Percentiles rank a stretch among this genome's conserved stretches.
phyloP scores from a whole-genome alignment of 2,797 vertebrate genomes.

The Choloepus didactylus region DNA sequence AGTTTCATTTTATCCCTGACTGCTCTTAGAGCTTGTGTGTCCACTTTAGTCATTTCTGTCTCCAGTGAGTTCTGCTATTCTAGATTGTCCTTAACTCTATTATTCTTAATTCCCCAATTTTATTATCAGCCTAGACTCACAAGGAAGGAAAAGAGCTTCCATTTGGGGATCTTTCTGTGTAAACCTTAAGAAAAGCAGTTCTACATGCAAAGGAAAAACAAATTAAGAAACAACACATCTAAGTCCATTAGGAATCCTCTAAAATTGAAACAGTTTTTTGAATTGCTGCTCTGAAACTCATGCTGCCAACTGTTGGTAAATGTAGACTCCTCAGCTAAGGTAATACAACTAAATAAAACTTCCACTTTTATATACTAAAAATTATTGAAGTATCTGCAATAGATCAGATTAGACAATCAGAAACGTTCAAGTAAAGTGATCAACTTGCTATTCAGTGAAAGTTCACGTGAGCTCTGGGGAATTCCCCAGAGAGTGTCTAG shows the following conservation, averaged over 20 bases:
- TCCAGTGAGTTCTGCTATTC: constrained; percentile 40
- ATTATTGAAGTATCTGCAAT: background rate
- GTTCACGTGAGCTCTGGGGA: background rate
- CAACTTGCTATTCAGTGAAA: background rate
- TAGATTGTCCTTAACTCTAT: background rate
- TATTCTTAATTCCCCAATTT: background rate
- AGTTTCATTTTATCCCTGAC: constrained; percentile 55
- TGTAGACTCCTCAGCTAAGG: background rate
- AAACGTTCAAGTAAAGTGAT: background rate
- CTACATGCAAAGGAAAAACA: background rate
- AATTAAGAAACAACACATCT: constrained; percentile 32
- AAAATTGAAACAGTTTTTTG: constrained; percentile 20
- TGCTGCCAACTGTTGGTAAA: background rate
- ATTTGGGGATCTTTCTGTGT: background rate
- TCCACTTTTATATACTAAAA: constrained; percentile 8
- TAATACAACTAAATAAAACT: background rate
- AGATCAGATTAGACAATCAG: background rate
- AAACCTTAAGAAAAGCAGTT: background rate
- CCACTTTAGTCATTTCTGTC: constrained; percentile 22
- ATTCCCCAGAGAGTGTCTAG: background rate
- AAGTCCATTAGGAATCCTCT: constrained; percentile 6
- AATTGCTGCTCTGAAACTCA: constrained; percentile 31
- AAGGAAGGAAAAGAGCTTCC: background rate
- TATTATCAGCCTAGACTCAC: background rate
- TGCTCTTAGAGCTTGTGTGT: constrained; percentile 28